Base-by-base conservation (phyloP, 1,140 invertebrate genomes). In the Temnothorax curvispinosus region DNA sequence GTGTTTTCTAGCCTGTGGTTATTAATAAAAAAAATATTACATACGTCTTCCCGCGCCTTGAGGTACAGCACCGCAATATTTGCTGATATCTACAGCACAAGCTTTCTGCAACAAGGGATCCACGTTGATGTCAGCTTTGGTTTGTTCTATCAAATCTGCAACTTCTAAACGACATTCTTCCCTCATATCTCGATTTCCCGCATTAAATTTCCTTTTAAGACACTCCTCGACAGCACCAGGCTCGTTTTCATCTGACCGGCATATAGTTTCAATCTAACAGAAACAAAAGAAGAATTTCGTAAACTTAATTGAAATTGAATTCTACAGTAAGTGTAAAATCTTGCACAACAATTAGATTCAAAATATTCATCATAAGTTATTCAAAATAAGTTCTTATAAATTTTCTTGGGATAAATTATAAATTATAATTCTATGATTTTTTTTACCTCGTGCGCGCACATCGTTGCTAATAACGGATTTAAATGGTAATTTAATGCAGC, bases 31-130 rank as follows among this genome's bases (percentile, higher is more conserved):
- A 21, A 3, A 8, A 65, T 72, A 58, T 80, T 72, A 96, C 96
- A 96, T 95, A 98, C 98, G 97, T 96, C 98, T 96, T 84, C 98
- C 98, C 92, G 98, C 97, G 76, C 99, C 99, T 93, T 98, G 97
- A 62, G 97, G 96, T 21, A 99, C 95, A 92, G 98, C 97, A 88
- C 96, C 96, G 94, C 99, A 99, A 93, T 97, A 98, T 91, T 97
- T 97, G n/a, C 97, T 96, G 11, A 99, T 95, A 94, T 98, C 98
- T 6, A 98, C 94, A 50, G 97, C 96, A 94, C 98, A 98, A 2
- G 98, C 97, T 88, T 96, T 96, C 93, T 98, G 97, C 50, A 98
- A 93, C 67, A 98, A 93, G 0, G 98, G 98, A 96, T 98, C 98
- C 0, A 97, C 97, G 86, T 98, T 97, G 77, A 98, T 98, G 92